These are phyloP conservation scores for Vombatus ursinus DNA, from an alignment of 2,113 vertebrate species.

Conservation along the genomic window DNA sequence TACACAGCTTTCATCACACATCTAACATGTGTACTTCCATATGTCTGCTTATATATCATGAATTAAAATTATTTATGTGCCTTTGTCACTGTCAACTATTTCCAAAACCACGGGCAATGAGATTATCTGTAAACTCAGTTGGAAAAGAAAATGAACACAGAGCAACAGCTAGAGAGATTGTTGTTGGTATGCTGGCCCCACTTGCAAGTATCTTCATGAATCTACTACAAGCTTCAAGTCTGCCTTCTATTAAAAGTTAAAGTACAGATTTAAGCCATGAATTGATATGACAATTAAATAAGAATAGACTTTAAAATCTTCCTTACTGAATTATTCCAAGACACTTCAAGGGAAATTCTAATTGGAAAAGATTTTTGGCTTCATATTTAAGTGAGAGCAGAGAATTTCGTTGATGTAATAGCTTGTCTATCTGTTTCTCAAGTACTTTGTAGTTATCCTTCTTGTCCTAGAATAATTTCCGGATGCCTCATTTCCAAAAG, in stretches of 20 bases:
- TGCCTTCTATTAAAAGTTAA: constrained; percentile 49
- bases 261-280: constrained; percentile 51
- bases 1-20: not conserved
- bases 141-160: not conserved
- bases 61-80: not conserved
- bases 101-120: not conserved
- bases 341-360: constrained; percentile 49
- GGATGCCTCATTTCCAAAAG: constrained; percentile 50
- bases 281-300: constrained; percentile 36
- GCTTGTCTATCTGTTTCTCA: constrained; percentile 16
- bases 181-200: constrained; percentile 34
- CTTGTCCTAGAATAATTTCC: not conserved
- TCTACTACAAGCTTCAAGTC: constrained; percentile 46
- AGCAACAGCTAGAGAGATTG: constrained; percentile 15
- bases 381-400: constrained; percentile 38
- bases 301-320: constrained; percentile 39
- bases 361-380: constrained; percentile 35
- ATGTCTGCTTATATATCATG: not conserved
- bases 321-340: constrained; percentile 30
- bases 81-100: not conserved
- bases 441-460: constrained; percentile 18
- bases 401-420: constrained; percentile 34
- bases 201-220: constrained; percentile 5
- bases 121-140: not conserved
- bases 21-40: not conserved